A percentile compares a stretch with the other conserved stretches of the same genome.
These are phyloP conservation scores for Sarotherodon lohbergeri DNA, from an alignment of 2,113 vertebrate species.

Conservation along the genomic window DNA sequence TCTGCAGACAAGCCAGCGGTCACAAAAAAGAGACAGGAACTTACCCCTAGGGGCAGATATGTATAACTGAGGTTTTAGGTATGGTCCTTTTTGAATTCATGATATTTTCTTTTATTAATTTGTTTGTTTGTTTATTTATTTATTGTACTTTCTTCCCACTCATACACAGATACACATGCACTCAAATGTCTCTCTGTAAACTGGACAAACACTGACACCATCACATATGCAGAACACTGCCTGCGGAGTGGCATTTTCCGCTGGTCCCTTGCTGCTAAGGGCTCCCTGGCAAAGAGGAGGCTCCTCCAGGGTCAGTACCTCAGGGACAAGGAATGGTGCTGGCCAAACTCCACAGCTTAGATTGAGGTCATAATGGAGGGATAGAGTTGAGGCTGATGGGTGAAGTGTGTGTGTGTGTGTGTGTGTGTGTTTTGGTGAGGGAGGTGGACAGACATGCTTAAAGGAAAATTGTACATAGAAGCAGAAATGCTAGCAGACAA, in stretches of 20 bases:
- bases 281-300: constrained; percentile 43
- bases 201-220: not conserved
- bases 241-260: constrained; percentile 33
- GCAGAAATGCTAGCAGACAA: constrained; percentile 47
- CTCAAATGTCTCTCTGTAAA: not conserved
- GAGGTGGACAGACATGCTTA: not conserved
- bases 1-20: not conserved
- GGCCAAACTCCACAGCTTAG: constrained; percentile 35
- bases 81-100: not conserved
- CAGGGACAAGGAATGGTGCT: constrained; percentile 13
- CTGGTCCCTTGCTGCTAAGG: constrained; percentile 8
- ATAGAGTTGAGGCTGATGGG: not conserved
- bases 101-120: not conserved
- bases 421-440: not conserved
- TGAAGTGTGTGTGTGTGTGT: not conserved
- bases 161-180: not conserved
- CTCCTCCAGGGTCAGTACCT: constrained; percentile 42
- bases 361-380: constrained; percentile 39
- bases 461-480: not conserved
- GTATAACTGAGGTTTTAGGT: too few relatives aligned
- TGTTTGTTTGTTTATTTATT: not conserved
- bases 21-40: too few relatives aligned
- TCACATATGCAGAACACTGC: constrained; percentile 25
- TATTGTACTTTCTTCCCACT: not conserved
- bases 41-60: too few relatives aligned